These are phyloP conservation scores for Lasioglossum marginatum DNA, from an alignment of 2,888 invertebrate genomes.

Conservation along the genomic window DNA sequence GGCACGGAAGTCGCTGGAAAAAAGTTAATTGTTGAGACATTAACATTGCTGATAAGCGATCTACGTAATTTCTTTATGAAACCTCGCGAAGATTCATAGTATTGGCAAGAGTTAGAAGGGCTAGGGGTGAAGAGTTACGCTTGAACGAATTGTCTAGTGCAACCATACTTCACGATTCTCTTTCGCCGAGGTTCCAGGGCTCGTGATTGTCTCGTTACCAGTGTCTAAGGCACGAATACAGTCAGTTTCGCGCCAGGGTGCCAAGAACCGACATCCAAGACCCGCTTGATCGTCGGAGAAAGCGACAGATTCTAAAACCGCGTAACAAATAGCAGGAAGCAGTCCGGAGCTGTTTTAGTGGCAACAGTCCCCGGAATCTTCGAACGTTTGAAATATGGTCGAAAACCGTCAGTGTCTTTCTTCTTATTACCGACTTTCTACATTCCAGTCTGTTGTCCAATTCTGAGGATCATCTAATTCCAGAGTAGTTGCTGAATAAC, in stretches of 20 bases:
- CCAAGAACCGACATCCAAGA: background rate
- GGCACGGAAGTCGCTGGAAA: background rate
- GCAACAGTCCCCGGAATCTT: background rate
- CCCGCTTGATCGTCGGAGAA: constrained; percentile 19
- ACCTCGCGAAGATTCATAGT: background rate
- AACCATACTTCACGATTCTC: background rate
- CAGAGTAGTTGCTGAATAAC: background rate
- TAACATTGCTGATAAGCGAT: background rate
- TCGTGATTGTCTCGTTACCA: background rate
- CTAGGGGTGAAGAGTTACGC: background rate
- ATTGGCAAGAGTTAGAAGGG: background rate
- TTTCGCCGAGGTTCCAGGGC: background rate
- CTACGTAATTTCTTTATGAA: too few species aligned
- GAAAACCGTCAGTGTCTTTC: constrained; percentile 4
- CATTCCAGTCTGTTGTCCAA: background rate
- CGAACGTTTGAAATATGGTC: background rate
- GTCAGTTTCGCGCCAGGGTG: constrained; percentile 20
- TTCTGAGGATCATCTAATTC: background rate
- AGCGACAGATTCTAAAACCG: constrained; percentile 42
- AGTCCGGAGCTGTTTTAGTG: constrained; percentile 16
- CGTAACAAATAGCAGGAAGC: constrained; percentile 23
- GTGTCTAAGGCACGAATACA: background rate
- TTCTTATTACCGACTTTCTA: constrained; percentile 9
- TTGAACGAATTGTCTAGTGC: background rate
- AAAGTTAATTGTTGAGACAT: background rate